Evolutionary conservation across 2,888 invertebrate species (phyloP), one percentile per base, ranked within the genome.

Genomic region (Dryococelus australis): DNA sequence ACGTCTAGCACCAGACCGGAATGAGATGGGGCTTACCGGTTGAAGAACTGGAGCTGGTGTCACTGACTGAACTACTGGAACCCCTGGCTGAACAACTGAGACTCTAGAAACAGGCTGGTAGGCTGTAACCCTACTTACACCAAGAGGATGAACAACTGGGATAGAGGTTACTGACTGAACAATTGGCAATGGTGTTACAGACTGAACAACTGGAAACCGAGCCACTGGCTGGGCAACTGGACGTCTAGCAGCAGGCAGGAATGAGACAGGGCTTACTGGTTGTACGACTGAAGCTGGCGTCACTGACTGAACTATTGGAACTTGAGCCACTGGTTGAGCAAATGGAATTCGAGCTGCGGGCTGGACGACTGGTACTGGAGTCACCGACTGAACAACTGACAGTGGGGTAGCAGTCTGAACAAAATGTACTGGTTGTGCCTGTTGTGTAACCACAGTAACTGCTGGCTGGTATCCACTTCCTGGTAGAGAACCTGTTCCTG

Each of bases 41-140:
- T 65, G 20, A 65, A 65, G 13, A 65, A 65, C 10, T 65, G 65
- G 65, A 9, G 65, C 20, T 65, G 81, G 84, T 28, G 85, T 53
- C 53, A 85, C 81, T 13, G 87, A 85, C 27, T 87, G 87, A 47
- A 87, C 53, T 35, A 53, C 13, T 13, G 81, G 47, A 16, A 86
- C 51, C 10, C 51, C 47, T 27, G 85, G 85, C 24, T 47, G 85
- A 35, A 47, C 26, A 16, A 24, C 65, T n/a, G 65, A 1, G 65
- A 24, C n/a, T 24, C 28, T 28, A 8, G 85, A 35, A 51, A 83
- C 81, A 35, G 78, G 43, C 6, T 43, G 43, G 26, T 78, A 43
- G 24, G 24, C 43, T 26, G 47, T n/a, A 5, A 47, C 28, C 13
- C 13, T 28, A 26, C 27, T 43, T 24, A 26, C 78, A 12, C 79